Base-by-base conservation (phyloP, 2,888 invertebrate genomes). In the Balanococcus diminutus region DNA sequence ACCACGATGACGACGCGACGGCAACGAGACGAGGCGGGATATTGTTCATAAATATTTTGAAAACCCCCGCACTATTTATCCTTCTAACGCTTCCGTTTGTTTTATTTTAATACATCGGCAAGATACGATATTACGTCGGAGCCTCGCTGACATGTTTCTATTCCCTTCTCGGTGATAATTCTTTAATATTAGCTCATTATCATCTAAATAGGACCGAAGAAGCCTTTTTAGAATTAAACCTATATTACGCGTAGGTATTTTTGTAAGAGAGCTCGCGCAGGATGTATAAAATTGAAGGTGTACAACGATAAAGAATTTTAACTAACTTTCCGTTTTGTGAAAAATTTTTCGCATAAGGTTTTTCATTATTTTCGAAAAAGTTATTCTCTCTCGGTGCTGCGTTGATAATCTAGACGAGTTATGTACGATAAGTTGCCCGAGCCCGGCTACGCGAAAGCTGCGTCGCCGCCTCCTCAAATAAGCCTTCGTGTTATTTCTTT, bases 181-280 rank as follows among this genome's bases (percentile, higher is more conserved):
- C 82, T 82, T 82, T 82, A 82, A 82, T 82, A 82, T 82, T 82
- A 82, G 82, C 82, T 82, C 82, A 82, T 82, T 82, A 82, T 82
- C 82, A 82, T 82, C 82, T 82, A 82, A 82, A 82, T 82, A 82
- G 82, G 82, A 82, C 46, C 82, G 82, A 82, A 82, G 82, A 82
- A 82, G 82, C 82, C 82, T 82, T 82, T 82, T 82, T 56, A 82
- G 82, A 82, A 82, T 82, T 82, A 82, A 82, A 82, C 82, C 82
- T 51, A 82, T 82, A 82, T 82, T 82, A 82, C 82, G 81, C 81
- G 75, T 36, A 36, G 32, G 75, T 36, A 36, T 79, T 79, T 32
- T 32, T 36, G 75, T 36, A 36, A 79, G 31, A 36, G 75, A 16
- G 75, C 75, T n/a, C 32, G 75, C 75, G 31, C 32, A 79, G 75